These are phyloP conservation scores for Eueremaeus valkanovi DNA, from an alignment of 2,888 invertebrate species.

Conservation along the genomic window DNA sequence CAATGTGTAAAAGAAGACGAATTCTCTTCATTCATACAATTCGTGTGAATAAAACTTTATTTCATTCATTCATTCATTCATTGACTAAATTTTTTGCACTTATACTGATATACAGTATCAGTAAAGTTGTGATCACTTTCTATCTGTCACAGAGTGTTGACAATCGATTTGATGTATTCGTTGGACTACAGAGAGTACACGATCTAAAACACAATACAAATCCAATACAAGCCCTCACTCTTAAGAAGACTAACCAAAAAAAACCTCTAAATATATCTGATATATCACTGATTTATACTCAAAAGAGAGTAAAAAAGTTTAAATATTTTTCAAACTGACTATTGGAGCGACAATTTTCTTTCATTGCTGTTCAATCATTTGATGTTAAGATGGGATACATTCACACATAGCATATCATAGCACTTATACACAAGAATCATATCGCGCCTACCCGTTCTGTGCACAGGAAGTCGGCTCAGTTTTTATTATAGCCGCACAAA, in stretches of 20 bases:
- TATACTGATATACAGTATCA: background rate
- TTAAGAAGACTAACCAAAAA: background rate
- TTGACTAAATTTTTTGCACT: background rate
- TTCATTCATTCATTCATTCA: background rate
- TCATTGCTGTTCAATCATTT: constrained; percentile 1
- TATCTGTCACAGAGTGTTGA: constrained; percentile 14
- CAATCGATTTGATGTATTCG: constrained; percentile 9
- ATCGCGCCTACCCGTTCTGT: constrained; percentile 10
- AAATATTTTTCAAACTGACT: constrained; percentile 2
- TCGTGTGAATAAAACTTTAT: no score
- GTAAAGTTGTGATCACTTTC: background rate
- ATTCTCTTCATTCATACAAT: no score
- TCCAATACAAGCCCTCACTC: background rate
- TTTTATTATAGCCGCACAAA: background rate
- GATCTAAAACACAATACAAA: background rate
- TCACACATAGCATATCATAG: background rate
- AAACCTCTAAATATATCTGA: background rate
- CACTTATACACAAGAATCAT: background rate
- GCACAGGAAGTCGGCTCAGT: background rate
- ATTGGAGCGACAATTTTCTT: background rate
- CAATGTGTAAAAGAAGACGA: no score
- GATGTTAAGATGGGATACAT: background rate
- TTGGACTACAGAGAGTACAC: no score
- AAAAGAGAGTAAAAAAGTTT: background rate
- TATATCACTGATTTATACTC: no score